A percentile compares a stretch with the other conserved stretches of the same genome.
Conservation (phyloP, 2,113 vertebrate genomes). For the Hylia prasina region DNA sequence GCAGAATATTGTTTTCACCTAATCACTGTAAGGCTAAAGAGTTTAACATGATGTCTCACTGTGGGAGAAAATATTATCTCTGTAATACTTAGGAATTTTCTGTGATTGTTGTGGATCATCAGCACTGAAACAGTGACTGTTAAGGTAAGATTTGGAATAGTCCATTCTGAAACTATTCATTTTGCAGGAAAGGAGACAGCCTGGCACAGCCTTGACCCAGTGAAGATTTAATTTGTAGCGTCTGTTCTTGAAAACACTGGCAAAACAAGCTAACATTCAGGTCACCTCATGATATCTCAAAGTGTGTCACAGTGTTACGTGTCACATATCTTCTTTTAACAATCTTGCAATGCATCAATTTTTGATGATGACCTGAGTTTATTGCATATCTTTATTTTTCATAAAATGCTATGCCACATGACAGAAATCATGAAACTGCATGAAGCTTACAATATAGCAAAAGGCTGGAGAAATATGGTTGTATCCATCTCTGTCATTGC, state of each 20-base stretch:
- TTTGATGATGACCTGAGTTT: not conserved
- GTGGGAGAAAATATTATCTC: conserved; percentile 3
- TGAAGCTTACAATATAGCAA: not conserved
- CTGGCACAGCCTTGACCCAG: not conserved
- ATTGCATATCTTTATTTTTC: not conserved
- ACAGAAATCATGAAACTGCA: not conserved
- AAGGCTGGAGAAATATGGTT: not conserved
- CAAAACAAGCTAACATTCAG: not conserved
- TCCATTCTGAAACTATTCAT: not conserved
- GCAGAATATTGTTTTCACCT: conserved; percentile 31
- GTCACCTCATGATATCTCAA: not conserved
- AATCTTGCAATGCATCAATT: not conserved
- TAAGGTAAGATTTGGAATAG: not conserved
- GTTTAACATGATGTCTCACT: not conserved
- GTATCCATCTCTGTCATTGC: not conserved
- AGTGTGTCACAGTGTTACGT: not conserved
- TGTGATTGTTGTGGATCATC: not conserved
- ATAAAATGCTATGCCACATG: not conserved
- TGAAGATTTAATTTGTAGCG: not conserved
- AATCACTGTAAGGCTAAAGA: conserved; percentile 16
- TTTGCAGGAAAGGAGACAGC: not conserved
- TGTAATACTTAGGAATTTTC: not conserved
- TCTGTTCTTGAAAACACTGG: not conserved
- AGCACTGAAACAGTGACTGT: not conserved
- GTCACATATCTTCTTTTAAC: not conserved